Evolutionary conservation across 2,113 vertebrate species (phyloP).

Genomic region (Colaptes auratus): DNA sequence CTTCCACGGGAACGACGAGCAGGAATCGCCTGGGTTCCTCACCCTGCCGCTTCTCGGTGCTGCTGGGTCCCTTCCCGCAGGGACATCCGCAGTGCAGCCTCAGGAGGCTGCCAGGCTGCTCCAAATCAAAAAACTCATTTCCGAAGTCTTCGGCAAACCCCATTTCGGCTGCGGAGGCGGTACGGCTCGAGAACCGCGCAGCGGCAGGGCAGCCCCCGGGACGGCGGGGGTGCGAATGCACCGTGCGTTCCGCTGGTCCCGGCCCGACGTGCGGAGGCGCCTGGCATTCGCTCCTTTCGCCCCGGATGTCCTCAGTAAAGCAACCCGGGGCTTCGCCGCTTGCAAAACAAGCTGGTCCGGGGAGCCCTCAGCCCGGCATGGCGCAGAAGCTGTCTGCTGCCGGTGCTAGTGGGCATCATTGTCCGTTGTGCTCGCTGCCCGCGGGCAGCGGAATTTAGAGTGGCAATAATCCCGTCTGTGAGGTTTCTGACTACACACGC

Average conservation of each 20-base stretch:
- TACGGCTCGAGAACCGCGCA: neutral
- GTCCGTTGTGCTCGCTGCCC: neutral
- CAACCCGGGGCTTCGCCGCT: neutral
- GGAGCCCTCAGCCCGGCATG: too few relatives aligned
- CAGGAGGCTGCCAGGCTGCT: neutral
- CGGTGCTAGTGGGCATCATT: neutral
- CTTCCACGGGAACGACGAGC: neutral
- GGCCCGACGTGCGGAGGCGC: too few relatives aligned
- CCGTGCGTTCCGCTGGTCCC: too few relatives aligned
- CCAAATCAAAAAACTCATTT: neutral
- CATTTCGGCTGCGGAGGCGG: neutral
- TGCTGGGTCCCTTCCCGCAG: too few relatives aligned
- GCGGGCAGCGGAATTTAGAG: neutral
- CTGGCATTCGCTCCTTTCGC: neutral
- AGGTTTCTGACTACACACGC: accelerated
- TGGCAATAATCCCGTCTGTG: neutral
- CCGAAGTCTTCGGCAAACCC: neutral
- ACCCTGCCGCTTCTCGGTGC: neutral
- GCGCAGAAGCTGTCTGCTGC: neutral
- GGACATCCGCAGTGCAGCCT: neutral
- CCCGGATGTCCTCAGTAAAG: neutral
- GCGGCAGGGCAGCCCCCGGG: neutral
- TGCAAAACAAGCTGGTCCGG: neutral
- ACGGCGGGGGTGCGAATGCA: neutral
- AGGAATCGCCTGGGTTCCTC: too few relatives aligned